Base-by-base conservation (phyloP, 2,113 vertebrate species). In the Tinamus guttatus region DNA sequence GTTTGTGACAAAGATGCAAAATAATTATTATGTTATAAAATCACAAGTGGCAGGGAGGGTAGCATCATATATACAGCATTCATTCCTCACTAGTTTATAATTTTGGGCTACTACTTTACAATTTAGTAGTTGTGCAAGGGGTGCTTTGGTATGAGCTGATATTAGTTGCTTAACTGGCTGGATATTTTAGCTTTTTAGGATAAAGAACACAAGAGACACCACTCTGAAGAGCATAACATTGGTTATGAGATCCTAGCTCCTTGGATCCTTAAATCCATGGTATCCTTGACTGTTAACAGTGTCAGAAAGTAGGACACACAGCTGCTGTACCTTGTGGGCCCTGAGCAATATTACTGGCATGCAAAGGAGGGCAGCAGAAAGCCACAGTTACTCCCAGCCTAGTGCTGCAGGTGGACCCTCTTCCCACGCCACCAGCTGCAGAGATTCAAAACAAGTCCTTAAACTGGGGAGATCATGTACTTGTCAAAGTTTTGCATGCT, bases 1-100 rank as follows among this genome's bases (percentile, higher is more conserved):
- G 64, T 32, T 60, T 16, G 30, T 49, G 13, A 36, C 1, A 25
- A 38, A 60, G 9, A 27, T 82, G 25, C 20, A 71, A 91, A 90
- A 41, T 14, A 45, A 45, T 56, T 85, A 43, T 22, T 68, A 10
- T 22, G 12, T 51, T 85, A 38, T 60, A 49, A 13, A 40, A 19
- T 22, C 71, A 90, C 15, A 78, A 67, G 38, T 62, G 25, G 47
- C 15, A 63, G 24, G 77, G 10, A 82, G 22, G 19, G 4, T 22
- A 74, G 32, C 0, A 0, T 4, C 25, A 3, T 3, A 28, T 17
- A 13, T 67, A 41, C 8, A 15, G 38, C 43, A 12, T 34, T 34
- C 73, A 3, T 22, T 90, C 34, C 81, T 43, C 3, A 20, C 2
- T 6, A 9, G 25, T 68, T 85, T 71, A 10, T 9, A 71, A 27